Evolutionary conservation across 2,888 invertebrate species (phyloP).

Genomic region (Adelognathus sp.): DNA sequence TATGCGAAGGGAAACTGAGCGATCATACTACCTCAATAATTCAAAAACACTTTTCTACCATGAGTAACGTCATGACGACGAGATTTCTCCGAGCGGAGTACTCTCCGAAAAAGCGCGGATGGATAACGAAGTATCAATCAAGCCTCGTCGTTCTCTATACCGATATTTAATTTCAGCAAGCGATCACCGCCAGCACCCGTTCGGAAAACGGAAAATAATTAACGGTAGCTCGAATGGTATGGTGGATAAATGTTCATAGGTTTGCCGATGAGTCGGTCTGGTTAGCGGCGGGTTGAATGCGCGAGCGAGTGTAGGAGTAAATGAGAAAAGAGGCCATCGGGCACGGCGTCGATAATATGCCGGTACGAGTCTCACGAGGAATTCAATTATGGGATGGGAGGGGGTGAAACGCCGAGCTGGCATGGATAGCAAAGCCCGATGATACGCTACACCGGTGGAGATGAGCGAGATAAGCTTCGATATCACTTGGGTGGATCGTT

Average conservation of each 20-base stretch:
- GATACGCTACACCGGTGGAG: background rate
- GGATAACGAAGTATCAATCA: background rate
- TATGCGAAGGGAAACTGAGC: too few relatives aligned
- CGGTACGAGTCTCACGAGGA: constrained; percentile 39
- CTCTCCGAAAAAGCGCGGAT: background rate
- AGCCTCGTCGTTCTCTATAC: background rate
- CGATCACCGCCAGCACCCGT: background rate
- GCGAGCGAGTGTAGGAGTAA: background rate
- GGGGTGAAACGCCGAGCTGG: background rate
- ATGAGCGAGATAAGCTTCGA: constrained; percentile 1
- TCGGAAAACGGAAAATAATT: background rate
- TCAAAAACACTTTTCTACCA: too few relatives aligned
- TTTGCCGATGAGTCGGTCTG: background rate
- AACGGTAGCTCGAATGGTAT: background rate
- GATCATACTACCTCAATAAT: too few relatives aligned
- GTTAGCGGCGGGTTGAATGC: background rate
- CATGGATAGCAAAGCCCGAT: background rate
- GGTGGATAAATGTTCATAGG: constrained; percentile 6
- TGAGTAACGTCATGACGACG: too few relatives aligned
- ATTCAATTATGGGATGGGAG: constrained; percentile 59
- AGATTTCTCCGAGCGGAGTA: background rate
- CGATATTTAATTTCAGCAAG: constrained; percentile 21
- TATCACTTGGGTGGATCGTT: background rate
- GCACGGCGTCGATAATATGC: constrained; percentile 15
- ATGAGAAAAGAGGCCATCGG: constrained; percentile 10